Base-by-base conservation (phyloP, 2,797 vertebrate genomes). In the Myripristis jacobus region DNA sequence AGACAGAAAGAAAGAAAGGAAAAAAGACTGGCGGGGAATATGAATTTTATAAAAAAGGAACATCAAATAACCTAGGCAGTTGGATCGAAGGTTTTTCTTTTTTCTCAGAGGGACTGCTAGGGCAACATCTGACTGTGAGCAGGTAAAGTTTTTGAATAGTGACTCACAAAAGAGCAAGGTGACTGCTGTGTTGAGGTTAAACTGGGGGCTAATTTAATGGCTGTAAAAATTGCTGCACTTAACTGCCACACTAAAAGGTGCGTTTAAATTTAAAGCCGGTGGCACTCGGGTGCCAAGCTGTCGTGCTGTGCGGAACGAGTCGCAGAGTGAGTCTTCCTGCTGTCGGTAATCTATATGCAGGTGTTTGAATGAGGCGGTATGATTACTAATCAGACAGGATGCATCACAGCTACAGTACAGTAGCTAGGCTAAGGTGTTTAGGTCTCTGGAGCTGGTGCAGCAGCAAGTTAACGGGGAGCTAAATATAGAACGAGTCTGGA, bases 171-270 rank as follows among this genome's bases (percentile, higher is more conserved):
- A 73, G 64, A 72, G 51, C 50, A 58, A 66, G 62, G 66, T 63
- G 63, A 61, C 55, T 0, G 2, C 46, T 0, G 15, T 24, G 74
- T 16, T 10, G 44, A 59, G 69, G 77, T 85, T 86, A 69, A 82
- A 87, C 66, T 24, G 53, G 56, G 51, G 70, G 75, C 66, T 85
- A 84, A 73, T 79, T 61, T 79, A 61, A 77, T 10, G 81, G 75
- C 75, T 69, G 54, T 83, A 76, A 77, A 85, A 81, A 64, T 27
- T 6, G 18, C 66, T 56, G 53, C 13, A 29, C 70, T 78, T 79
- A 87, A 85, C 73, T 69, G 69, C 77, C 36, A 57, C 74, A 84
- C 66, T 83, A 78, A 87, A 79, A 82, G 64, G 48, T 61, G 69
- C 8, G 16, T 75, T 87, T 75, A 67, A 81, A 82, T 73, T 70